Evolutionary conservation across 2,113 vertebrate genomes (phyloP), one percentile per base, ranked within the genome.

Genomic region (Erpornis zantholeuca): DNA sequence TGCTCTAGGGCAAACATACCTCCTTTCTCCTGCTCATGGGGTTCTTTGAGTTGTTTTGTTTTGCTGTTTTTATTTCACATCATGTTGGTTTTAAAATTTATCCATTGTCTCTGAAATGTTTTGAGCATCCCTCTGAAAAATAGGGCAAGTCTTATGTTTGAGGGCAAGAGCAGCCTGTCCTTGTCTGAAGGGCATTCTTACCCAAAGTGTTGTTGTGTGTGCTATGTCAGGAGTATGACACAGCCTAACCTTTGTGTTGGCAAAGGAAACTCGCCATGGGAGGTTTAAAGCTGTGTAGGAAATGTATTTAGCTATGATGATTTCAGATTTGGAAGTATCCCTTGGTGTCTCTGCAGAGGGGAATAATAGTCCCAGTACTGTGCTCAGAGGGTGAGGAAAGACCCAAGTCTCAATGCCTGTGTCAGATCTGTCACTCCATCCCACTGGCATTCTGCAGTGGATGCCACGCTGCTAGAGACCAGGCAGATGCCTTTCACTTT

Each of bases 381-480:
- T 29, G 38, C 45, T 53, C 4, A 4, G 59, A 60, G 66, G 64
- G 56, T 38, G 60, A 12, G 71, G 49, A 21, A 17, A 38, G 61
- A 40, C 9, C 33, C 0, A 0, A 73, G 25, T 38, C 31, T 45
- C 1, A 3, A 1, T 45, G 19, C 19, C 29, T 23, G 36, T 22
- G 22, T 47, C 6, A 20, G 11, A 22, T 21, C 5, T 5, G 14
- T 23, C 31, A 5, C 63, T 93, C 12, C 44, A 40, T 52, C 29
- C 54, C 57, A 4, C 40, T 42, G 59, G 13, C 42, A 15, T 36
- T 38, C 50, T 14, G 18, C 52, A n/a, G 36, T 5, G 27, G 44
- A 3, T 71, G 12, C 60, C 70, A 57, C 83, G 50, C 59, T 80
- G 59, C 63, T 25, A 4, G 45, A 33, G 33, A 25, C 35, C 22